Base-by-base conservation (phyloP, 2,797 vertebrate species). In the Chloroceryle amazona region DNA sequence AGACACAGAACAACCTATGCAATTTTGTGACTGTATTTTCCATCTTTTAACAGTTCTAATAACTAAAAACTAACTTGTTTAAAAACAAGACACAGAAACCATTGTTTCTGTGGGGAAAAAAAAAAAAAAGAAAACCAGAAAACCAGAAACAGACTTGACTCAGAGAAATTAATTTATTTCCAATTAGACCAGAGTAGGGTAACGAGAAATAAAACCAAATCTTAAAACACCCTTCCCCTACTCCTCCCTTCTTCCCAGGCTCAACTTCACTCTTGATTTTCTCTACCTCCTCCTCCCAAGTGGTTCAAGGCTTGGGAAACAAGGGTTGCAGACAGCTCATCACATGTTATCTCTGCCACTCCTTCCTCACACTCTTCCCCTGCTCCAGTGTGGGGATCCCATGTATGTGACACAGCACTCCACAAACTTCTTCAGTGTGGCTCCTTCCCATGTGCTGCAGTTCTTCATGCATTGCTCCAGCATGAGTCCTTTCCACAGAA, bases 281-380 rank as follows among this genome's bases (percentile, higher is more conserved):
- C 17, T 61, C 6, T 61, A 7, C 23, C 6, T 79, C 17, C 7
- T 65, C 14, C 5, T 1, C 9, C 8, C 1, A 1, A 29, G 25
- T 0, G 2, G 21, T 5, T 4, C 28, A 84, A 4, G 2, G 6
- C 6, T 31, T 9, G 19, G 10, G 20, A 35, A 47, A 67, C 15
- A 7, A 17, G 9, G 7, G 3, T 13, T 80, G 21, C 6, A 28
- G 9, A 6, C n/a, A 44, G 8, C 18, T 49, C 21, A n/a, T 19
- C 15, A 28, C 12, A 11, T 1, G 0, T 13, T 76, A 4, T 33
- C 14, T 13, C 28, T 55, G 29, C 6, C 0, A 0, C 39, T 29
- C 28, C n/a, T 63, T 65, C n/a, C 14, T 54, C 39, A 37, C 7
- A 6, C 13, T 46, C 20, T 37, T 62, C 26, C 10, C 14, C 29